phyloP scores from a whole-genome alignment of 30 jellyfish, hydroid and myxozoan genomes.

The Aurelia aurita region DNA sequence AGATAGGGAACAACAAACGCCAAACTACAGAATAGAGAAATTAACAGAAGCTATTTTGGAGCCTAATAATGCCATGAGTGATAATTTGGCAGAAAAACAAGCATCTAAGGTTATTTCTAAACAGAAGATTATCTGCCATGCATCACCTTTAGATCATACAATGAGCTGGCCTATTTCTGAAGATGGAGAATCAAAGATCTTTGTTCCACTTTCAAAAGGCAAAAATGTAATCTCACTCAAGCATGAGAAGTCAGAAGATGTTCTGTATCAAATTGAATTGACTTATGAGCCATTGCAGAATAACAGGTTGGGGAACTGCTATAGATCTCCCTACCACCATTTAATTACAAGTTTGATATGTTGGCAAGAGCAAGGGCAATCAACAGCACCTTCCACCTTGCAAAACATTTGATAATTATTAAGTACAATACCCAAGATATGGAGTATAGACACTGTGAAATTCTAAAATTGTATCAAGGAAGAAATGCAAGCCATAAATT shows the following conservation, averaged over 20 bases:
- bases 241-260: neutral
- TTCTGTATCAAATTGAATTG: neutral
- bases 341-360: too few relatives aligned
- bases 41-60: neutral
- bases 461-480: too few relatives aligned
- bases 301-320: conserved; percentile 24
- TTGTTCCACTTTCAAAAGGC: conserved; percentile 57
- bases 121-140: conserved; percentile 2
- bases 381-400: too few relatives aligned
- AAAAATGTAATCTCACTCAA: conserved; percentile 13
- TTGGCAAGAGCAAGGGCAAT: too few relatives aligned
- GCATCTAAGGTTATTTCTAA: neutral
- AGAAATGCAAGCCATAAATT: too few relatives aligned
- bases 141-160: conserved; percentile 7
- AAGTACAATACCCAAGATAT: too few relatives aligned
- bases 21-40: neutral
- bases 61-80: neutral
- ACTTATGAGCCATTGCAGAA: conserved; percentile 49
- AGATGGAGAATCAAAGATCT: conserved; percentile 30
- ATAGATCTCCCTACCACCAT: too few relatives aligned
- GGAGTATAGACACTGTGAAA: too few relatives aligned
- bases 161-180: conserved; percentile 49
- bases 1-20: neutral
- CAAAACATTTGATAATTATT: too few relatives aligned
- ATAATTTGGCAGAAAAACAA: neutral